A percentile compares a stretch with the other conserved stretches of the same genome.
Conservation (phyloP, 2,113 vertebrate species). For the Apeltes quadracus region DNA sequence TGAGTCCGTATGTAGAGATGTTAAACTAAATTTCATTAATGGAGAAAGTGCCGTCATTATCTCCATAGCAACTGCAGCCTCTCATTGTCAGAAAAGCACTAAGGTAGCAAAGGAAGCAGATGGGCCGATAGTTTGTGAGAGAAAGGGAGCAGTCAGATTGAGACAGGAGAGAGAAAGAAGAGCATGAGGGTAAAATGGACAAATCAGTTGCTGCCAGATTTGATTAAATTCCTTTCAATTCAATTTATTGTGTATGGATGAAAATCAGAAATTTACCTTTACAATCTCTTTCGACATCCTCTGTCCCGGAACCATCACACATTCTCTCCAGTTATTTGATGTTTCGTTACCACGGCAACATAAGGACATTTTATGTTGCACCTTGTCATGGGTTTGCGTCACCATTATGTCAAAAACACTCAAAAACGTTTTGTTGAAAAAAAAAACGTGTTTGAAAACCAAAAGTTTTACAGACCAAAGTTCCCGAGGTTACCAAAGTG, state of each 20-base stretch:
- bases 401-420: not conserved
- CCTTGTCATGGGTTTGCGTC: conserved; percentile 21
- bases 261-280: no score
- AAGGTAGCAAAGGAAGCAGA: conserved; percentile 50
- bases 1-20: conserved; percentile 33
- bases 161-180: not conserved
- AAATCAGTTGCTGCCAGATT: conserved; percentile 10
- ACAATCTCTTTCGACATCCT: no score
- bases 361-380: conserved; percentile 10
- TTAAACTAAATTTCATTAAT: conserved; percentile 66
- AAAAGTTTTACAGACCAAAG: conserved; percentile 13
- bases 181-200: not conserved
- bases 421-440: no score
- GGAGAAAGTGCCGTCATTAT: conserved; percentile 50
- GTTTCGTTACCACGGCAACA: conserved; percentile 66
- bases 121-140: conserved; percentile 35
- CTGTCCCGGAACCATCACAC: no score
- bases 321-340: conserved; percentile 46
- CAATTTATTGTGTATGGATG: no score
- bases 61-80: conserved; percentile 68
- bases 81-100: conserved; percentile 31
- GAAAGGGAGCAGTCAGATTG: not conserved
- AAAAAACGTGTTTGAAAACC: not conserved
- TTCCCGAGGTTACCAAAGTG: conserved; percentile 1
- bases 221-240: no score